A percentile compares a stretch with the other conserved stretches of the same genome.
Evolutionary conservation across 2,797 vertebrate species (phyloP).

Genomic region (Pseudochromis fuscus): DNA sequence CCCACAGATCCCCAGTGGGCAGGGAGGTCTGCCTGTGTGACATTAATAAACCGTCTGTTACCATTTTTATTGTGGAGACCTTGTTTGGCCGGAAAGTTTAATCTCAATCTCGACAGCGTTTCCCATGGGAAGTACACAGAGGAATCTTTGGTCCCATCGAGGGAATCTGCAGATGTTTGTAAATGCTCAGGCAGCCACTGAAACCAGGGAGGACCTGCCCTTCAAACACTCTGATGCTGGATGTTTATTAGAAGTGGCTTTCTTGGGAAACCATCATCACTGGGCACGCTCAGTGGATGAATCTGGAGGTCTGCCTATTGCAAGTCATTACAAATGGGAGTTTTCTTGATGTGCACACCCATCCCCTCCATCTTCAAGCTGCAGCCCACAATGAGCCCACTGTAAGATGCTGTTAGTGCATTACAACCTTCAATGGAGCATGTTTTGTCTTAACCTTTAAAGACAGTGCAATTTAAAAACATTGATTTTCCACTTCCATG

Average conservation of each 20-base stretch:
- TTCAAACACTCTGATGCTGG: slow-evolving; percentile 64
- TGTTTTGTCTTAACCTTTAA: slow-evolving; percentile 2
- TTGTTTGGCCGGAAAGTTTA: slow-evolving; percentile 57
- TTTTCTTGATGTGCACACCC: slow-evolving; percentile 41
- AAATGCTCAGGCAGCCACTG: slow-evolving; percentile 55
- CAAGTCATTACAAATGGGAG: slow-evolving; percentile 26
- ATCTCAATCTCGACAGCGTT: slow-evolving; percentile 43
- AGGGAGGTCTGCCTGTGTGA: slow-evolving; percentile 12
- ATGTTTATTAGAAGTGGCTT: slow-evolving; percentile 78
- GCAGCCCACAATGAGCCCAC: slow-evolving; percentile 18
- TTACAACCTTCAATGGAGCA: slow-evolving; percentile 11
- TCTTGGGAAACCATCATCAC: slow-evolving; percentile 66
- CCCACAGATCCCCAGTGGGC: slow-evolving; percentile 12
- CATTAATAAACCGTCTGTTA: slow-evolving; percentile 39
- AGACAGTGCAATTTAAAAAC: background rate
- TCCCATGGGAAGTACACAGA: slow-evolving; percentile 71
- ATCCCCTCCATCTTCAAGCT: slow-evolving; percentile 10
- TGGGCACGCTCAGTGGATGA: slow-evolving; percentile 43
- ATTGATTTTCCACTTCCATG: background rate
- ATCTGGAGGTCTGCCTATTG: slow-evolving; percentile 57
- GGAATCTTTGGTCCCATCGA: slow-evolving; percentile 62
- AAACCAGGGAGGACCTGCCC: slow-evolving; percentile 55
- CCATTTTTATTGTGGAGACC: slow-evolving; percentile 38
- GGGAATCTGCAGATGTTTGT: slow-evolving; percentile 77
- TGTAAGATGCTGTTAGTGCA: slow-evolving; percentile 36